Base-by-base conservation (phyloP, 2,113 vertebrate species). In the Todiramphus chloris region DNA sequence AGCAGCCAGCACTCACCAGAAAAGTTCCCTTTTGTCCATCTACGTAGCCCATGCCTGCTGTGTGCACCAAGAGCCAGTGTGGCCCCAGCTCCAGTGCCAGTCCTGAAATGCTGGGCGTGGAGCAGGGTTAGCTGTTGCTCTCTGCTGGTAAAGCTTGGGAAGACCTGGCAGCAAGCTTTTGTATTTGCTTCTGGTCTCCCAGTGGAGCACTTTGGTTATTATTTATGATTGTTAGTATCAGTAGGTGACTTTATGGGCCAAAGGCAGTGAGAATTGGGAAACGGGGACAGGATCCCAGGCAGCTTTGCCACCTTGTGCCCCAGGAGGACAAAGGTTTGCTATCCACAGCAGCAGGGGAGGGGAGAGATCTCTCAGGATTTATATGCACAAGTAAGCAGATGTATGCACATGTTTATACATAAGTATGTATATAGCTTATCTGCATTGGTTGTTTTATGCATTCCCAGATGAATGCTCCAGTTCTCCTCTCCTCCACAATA, bases 61-160 rank as follows among this genome's bases (percentile, higher is more conserved):
- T 4, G 3, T 41, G 48, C 62, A 58, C 48, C 9, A 17, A 77
- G 43, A 18, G 17, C 25, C 41, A 58, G 55, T 48, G 35, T 70
- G 50, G 39, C 50, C 31, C 25, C 6, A 5, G 35, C 20, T 66
- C 68, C 68, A 58, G 59, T 11, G 11, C 8, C 15, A 43, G 75
- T 56, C 30, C 63, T 28, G 12, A 67, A 89, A 51, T 0, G 9
- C 43, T 4, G 7, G 37, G 43, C 3, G 3, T 63, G 62, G 28
- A 86, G 63, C 72, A 55, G 16, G 3, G 41, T 55, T 53, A 53
- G 46, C 20, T 72, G 27, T 91, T 89, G 87, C 76, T 95, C 72
- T 76, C 90, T 76, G 53, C 83, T 83, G 68, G 39, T 41, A 76
- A 64, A 93, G 53, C 35, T 80, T 60, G 63, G 35, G 55, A 90